These are phyloP conservation scores for Actenoides lindsayi DNA, from an alignment of 2,113 vertebrate genomes.

Conservation along the genomic window DNA sequence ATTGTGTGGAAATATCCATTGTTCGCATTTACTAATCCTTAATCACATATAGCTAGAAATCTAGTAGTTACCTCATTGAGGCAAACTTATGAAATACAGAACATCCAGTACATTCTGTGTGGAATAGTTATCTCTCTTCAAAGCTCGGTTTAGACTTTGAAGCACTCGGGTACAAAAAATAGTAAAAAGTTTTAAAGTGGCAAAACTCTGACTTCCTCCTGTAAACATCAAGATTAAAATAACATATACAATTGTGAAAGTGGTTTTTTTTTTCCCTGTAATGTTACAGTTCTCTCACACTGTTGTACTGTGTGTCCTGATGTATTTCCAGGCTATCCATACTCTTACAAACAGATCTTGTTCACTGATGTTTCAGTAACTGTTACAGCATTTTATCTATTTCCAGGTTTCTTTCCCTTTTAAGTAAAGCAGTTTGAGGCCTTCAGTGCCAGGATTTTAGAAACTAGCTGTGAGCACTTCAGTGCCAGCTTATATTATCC, in stretches of 20 bases:
- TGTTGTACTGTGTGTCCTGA: neutral
- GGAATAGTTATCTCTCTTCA: neutral
- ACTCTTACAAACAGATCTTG: constrained; percentile 17
- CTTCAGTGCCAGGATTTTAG: constrained; percentile 41
- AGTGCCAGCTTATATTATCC: constrained; percentile 7
- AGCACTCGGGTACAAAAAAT: neutral
- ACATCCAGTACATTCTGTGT: neutral
- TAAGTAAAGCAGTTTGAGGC: constrained; percentile 43
- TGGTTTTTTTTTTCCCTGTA: neutral
- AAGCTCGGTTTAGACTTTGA: neutral
- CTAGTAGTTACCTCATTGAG: neutral
- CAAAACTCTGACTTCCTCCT: neutral
- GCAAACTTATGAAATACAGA: neutral
- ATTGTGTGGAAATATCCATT: fast-evolving
- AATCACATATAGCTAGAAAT: neutral
- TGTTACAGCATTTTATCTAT: constrained; percentile 51
- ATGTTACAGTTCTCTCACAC: neutral
- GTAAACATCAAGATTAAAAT: constrained; percentile 1
- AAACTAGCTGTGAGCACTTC: constrained; percentile 59
- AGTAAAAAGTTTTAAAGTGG: neutral
- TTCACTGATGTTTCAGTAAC: constrained; percentile 24
- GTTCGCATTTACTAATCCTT: neutral
- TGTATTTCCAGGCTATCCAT: neutral
- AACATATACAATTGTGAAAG: neutral
- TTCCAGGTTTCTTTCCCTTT: constrained; percentile 53